phyloP scores from a whole-genome alignment of 2,888 invertebrate species.

The Drosophila atroscutellata region DNA sequence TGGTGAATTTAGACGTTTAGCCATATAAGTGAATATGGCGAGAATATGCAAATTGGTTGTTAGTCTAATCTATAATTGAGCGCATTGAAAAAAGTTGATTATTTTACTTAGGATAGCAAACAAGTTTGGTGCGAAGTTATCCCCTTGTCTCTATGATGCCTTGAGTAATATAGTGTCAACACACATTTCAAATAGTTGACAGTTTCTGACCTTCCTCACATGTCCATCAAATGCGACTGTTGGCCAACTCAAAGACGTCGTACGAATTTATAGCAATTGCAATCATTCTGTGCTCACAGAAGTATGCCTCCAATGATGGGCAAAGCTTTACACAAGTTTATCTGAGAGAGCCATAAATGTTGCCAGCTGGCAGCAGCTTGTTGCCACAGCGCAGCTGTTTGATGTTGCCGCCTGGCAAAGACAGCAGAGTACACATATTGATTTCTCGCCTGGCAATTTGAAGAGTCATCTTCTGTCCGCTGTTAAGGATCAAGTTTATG shows the following conservation, averaged over 20 bases:
- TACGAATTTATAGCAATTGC: slow-evolving; percentile 22
- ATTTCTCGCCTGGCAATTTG: slow-evolving; percentile 28
- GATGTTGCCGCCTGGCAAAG: slow-evolving; percentile 26
- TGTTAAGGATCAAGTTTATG: background rate
- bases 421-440: slow-evolving; percentile 29
- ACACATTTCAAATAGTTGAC: slow-evolving; percentile 1
- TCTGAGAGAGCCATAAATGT: slow-evolving; percentile 37
- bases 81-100: background rate
- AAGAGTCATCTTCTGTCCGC: background rate
- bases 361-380: slow-evolving; percentile 24
- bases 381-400: slow-evolving; percentile 17
- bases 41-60: background rate
- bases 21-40: background rate
- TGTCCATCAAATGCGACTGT: slow-evolving; percentile 11
- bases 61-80: background rate
- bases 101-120: background rate
- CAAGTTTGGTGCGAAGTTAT: background rate
- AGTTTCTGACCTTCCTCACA: slow-evolving; percentile 28
- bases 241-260: slow-evolving; percentile 11
- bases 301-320: slow-evolving; percentile 10
- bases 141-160: slow-evolving; percentile 1
- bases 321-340: slow-evolving; percentile 30
- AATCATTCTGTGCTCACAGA: slow-evolving; percentile 2
- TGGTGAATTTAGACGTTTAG: background rate
- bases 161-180: background rate